Base-by-base conservation (phyloP, 2,113 vertebrate species). In the Carettochelys insculpta region DNA sequence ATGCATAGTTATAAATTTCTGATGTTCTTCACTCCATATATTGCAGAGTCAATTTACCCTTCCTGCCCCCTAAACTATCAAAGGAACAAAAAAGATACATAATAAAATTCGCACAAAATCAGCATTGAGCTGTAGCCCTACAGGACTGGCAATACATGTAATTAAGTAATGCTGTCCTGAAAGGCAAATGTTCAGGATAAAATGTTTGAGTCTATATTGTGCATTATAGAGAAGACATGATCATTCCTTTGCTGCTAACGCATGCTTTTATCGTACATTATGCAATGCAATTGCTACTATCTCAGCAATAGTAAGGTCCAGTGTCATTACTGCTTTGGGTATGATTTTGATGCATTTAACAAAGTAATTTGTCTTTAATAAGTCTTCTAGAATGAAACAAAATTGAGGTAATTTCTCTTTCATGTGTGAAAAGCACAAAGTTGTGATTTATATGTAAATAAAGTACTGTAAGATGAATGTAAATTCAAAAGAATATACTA, bases 361-460 rank as follows among this genome's bases (percentile, higher is more conserved):
- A 82, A 90, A 96, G 87, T 34, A 68, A 92, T 41, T 82, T 47
- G 83, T 93, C 34, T 87, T 94, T 90, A 71, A 50, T 54, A 81
- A 78, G 93, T 95, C 31, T 81, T 94, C 92, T 92, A 75, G n/a
- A 90, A 92, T 85, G 48, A 94, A 96, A 89, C 45, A 82, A 96
- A n/a, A 92, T 29, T 75, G 95, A 87, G 85, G 82, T 88, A 68
- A 0, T 92, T 95, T 76, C 94, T 96, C 95, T 97, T 96, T 88
- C 61, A 89, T 94, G 84, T 96, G 85, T 96, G 92, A 90, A 93
- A 97, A 98, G 97, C 98, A 98, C 97, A 98, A 97, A 88, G 90
- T 80, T 92, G 85, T 86, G 83, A 96, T 81, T 93, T 97, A 27
- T 92, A 80, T 98, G 96, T 97, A 97, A 97, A 97, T 91, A 97